A percentile compares a stretch with the other conserved stretches of the same genome.
These are phyloP conservation scores for Leptosomus discolor DNA, from an alignment of 2,113 vertebrate species.

Conservation along the genomic window DNA sequence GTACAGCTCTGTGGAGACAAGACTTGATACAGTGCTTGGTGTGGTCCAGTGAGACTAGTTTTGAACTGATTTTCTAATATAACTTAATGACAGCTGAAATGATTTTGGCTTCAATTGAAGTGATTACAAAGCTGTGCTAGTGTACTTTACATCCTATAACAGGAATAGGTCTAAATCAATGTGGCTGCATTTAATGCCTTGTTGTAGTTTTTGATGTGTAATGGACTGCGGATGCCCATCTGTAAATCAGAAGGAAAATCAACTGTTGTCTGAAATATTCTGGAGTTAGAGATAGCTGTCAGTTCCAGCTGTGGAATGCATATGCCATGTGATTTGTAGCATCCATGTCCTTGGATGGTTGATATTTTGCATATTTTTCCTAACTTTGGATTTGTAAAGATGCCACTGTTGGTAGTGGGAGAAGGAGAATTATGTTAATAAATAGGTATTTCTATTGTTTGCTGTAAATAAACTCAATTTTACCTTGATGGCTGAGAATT, in stretches of 20 bases:
- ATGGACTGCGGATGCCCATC: neutral
- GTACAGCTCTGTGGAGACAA: neutral
- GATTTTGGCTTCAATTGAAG: neutral
- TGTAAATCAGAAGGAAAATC: neutral
- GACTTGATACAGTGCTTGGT: neutral
- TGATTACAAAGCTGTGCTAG: neutral
- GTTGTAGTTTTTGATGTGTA: neutral
- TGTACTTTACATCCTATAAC: neutral
- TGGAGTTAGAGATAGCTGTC: neutral
- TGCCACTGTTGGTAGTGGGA: neutral
- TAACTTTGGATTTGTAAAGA: neutral
- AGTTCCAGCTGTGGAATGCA: neutral
- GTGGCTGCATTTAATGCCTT: neutral
- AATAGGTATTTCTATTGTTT: neutral
- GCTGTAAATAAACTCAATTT: neutral
- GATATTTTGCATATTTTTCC: neutral
- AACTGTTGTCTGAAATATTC: neutral
- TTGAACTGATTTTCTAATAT: neutral
- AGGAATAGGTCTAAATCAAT: neutral
- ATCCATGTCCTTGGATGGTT: neutral
- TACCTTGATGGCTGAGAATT: neutral
- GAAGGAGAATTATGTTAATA: neutral
- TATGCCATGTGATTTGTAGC: neutral
- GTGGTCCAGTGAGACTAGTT: neutral
- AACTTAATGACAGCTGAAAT: neutral